These are phyloP conservation scores for Harpagifer antarcticus DNA, from an alignment of 2,797 vertebrate genomes.

Conservation along the genomic window DNA sequence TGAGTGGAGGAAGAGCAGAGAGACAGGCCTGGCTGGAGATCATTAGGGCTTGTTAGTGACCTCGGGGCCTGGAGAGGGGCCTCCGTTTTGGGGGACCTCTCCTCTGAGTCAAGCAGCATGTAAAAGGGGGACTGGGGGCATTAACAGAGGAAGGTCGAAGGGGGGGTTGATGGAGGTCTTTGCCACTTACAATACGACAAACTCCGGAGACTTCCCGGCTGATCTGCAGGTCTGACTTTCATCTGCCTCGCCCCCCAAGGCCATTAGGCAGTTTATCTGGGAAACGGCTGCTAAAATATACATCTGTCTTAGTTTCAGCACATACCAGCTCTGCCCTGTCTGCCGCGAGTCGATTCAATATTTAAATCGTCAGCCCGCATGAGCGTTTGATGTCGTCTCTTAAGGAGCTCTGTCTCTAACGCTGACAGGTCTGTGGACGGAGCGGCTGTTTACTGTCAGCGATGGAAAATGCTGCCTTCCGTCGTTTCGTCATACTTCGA, in stretches of 20 bases:
- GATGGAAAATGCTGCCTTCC: constrained; percentile 72
- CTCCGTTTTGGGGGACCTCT: constrained; percentile 62
- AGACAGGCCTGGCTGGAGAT: constrained; percentile 77
- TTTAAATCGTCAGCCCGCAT: constrained; percentile 79
- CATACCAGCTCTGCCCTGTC: constrained; percentile 65
- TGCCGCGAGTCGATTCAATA: constrained; percentile 77
- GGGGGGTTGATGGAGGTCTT: constrained; percentile 28
- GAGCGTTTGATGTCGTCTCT: constrained; percentile 77
- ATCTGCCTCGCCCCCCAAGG: constrained; percentile 68
- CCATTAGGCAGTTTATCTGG: constrained; percentile 83
- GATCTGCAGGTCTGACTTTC: constrained; percentile 78
- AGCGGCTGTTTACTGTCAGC: constrained; percentile 77
- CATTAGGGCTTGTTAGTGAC: constrained; percentile 81
- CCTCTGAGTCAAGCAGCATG: constrained; percentile 54
- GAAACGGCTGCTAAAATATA: constrained; percentile 85
- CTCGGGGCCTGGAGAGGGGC: constrained; percentile 57
- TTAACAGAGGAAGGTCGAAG: constrained; percentile 18
- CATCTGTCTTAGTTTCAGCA: constrained; percentile 81
- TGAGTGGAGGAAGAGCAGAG: constrained; percentile 66
- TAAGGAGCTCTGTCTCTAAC: constrained; percentile 76
- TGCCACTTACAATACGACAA: constrained; percentile 63
- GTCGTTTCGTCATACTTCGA: constrained; percentile 67
- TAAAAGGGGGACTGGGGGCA: constrained; percentile 24
- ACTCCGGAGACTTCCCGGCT: constrained; percentile 62
- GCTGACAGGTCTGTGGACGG: constrained; percentile 75